Base-by-base conservation (phyloP, 2,888 invertebrate species). In the Dolomedes plantarius region DNA sequence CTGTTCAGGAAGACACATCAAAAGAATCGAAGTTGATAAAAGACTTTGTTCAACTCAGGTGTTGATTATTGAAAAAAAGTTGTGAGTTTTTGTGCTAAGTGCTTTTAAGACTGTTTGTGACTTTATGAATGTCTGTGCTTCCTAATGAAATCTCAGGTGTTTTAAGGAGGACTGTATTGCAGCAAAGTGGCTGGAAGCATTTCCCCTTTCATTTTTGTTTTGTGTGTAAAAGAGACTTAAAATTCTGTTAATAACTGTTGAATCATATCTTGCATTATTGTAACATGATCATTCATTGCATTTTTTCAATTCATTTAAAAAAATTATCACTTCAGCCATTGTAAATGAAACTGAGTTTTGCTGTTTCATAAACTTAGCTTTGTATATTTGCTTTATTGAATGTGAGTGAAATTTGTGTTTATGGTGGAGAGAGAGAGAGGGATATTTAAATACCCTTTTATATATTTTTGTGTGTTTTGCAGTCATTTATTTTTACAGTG, bases 121-220 rank as follows among this genome's bases (percentile, higher is more conserved):
- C n/a, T 6, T 28, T 32, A 75, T 39, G 65, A 62, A 73, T 50
- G 69, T 62, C 69, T 69, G 81, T 82, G 82, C 82, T 82, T 82
- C 82, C 82, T 82, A 76, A 73, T 41, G 67, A 81, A 81, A 82
- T 82, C 82, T 82, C 82, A 82, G 82, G 82, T 82, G 82, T 82
- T 82, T 82, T 82, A 50, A 31, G 75, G 81, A 82, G 82, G 82
- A 82, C 71, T 82, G 67, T 82, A 64, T 82, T 82, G 82, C 75
- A 82, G 82, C 82, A 68, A 62, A 56, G 19, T 67, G 56, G 82
- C 75, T 75, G 75, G 73, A 72, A 46, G 75, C 74, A 82, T 75
- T 75, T 75, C 67, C 75, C 62, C 64, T 82, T 46, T 82, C 75
- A 39, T 80, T 73, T 81, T 50, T 69, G 36, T 74, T 68, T 32